phyloP scores from a whole-genome alignment of 1,140 invertebrate genomes.

The Leptinotarsa texana region DNA sequence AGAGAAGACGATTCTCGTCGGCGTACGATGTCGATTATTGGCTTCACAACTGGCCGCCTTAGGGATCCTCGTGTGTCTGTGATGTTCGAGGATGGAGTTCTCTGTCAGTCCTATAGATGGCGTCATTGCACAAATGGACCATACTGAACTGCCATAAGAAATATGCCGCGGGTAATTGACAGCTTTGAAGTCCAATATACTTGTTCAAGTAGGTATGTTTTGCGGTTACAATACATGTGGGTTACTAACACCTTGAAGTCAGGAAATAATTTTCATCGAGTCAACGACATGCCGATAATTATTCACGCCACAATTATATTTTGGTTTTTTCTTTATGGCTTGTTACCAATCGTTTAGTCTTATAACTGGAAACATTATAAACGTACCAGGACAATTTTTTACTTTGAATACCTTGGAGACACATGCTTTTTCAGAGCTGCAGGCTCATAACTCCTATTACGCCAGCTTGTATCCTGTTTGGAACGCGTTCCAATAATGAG shows the following conservation, averaged over 20 bases:
- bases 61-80: no score
- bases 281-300: background rate
- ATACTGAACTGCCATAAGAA: no score
- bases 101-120: no score
- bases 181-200: no score
- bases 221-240: no score
- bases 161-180: no score
- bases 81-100: no score
- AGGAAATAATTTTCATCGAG: slow-evolving; percentile 8
- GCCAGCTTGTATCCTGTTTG: slow-evolving; percentile 4
- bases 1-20: no score
- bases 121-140: no score
- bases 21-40: no score
- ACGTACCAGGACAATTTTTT: background rate
- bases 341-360: slow-evolving; percentile 3
- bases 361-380: slow-evolving; percentile 6
- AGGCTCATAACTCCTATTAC: slow-evolving; percentile 5
- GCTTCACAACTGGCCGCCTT: no score
- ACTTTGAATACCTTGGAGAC: background rate
- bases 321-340: background rate
- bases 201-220: no score
- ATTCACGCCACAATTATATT: slow-evolving; percentile 8
- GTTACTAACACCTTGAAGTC: background rate
- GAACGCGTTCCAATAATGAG: background rate
- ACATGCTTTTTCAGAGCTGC: slow-evolving; percentile 2